Conservation (phyloP, 2,797 vertebrate genomes). For the Sarcoramphus papa region DNA sequence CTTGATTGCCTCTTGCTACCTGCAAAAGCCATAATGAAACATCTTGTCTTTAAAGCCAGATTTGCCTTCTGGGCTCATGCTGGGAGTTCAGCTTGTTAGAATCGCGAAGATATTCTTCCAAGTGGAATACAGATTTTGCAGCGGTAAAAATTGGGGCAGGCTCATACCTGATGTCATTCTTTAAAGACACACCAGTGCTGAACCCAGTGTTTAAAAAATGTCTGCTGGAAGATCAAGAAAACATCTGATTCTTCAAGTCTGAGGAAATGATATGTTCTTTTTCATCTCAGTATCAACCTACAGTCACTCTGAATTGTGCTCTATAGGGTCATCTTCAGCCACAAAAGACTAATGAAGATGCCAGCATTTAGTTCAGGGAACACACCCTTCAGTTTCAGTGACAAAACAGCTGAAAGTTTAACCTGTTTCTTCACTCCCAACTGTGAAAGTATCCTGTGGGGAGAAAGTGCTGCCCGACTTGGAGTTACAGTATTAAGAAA, state of each 20-base stretch:
- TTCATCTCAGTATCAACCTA: background rate
- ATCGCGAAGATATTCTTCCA: background rate
- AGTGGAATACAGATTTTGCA: background rate
- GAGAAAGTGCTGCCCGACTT: background rate
- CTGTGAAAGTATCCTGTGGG: background rate
- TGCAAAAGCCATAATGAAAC: background rate
- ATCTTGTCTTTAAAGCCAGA: background rate
- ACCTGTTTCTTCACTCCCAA: background rate
- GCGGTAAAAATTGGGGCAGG: background rate
- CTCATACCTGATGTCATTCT: background rate
- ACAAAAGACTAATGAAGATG: background rate
- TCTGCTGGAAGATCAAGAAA: background rate
- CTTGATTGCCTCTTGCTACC: background rate
- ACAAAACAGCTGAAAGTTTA: background rate
- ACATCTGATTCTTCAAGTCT: background rate
- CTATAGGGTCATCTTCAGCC: background rate
- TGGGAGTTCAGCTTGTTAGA: background rate
- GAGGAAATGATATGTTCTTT: background rate
- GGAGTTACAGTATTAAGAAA: background rate
- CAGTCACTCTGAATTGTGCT: background rate
- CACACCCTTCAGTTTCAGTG: background rate
- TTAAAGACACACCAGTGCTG: background rate
- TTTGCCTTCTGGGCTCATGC: background rate
- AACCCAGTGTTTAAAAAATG: background rate
- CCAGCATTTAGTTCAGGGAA: background rate